Evolutionary conservation across 37 sponge, comb jelly and placozoan genomes (phyloP), one percentile per base, ranked within the genome.

Genomic region (Lycopodina hypogea): DNA sequence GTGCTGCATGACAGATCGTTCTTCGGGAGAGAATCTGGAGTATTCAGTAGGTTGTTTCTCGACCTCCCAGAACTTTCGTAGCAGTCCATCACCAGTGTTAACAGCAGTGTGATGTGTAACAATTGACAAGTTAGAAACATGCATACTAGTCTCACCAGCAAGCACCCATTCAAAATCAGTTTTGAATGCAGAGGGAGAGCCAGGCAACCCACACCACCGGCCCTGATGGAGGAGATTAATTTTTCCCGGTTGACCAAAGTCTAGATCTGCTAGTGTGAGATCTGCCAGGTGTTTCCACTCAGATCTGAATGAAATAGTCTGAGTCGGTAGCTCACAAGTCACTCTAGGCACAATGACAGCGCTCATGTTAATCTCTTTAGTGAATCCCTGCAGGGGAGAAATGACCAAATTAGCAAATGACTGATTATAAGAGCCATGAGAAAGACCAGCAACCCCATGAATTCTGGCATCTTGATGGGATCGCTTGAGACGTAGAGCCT

Each of bases 131-230:
- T 17, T 15, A 51, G 79, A 42, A 17, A 48, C 9, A 22, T 26
- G 29, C 11, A 55, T 36, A 14, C 21, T 30, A 21, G 79, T 68
- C 37, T 45, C 21, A 22, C 79, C 79, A 68, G n/a, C n/a, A 39
- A 77, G 78, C 17, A 77, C 78, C 80, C 71, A 80, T 53, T 71
- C 80, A 70, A 80, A 69, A 11, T 42, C 67, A 42, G 82, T 81
- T 63, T 81, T 66, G 72, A 73, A 51, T 28, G 74, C 74, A 30
- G 37, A 28, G 17, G 82, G 82, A 73, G 82, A 45, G 28, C 63
- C 64, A 34, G 50, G 50, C 33, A 51, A 65, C 23, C 82, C 82
- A 26, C 17, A 36, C 82, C 62, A 63, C 82, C 82, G 74, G 63
- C 82, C 82, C 3, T 71, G 73, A 29, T 14, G 74, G 45, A 81